Evolutionary conservation across 2,797 vertebrate species (phyloP).

Genomic region (Cyclopterus lumpus): DNA sequence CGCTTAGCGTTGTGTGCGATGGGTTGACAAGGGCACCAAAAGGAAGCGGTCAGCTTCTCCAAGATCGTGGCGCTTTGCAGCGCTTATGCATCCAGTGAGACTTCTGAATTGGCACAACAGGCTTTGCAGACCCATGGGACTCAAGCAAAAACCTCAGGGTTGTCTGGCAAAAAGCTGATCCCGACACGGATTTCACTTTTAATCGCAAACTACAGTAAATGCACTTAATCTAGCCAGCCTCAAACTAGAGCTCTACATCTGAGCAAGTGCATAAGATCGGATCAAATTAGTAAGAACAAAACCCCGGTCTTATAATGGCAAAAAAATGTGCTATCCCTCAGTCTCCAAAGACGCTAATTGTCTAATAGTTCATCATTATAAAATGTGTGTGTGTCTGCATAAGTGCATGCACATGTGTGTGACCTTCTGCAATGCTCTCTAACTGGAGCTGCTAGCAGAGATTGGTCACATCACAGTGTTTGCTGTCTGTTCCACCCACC

Average conservation of each 20-base stretch:
- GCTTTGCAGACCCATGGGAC: background rate
- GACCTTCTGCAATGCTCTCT: conserved; percentile 26
- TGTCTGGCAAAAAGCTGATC: background rate
- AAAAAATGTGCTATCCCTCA: conserved; percentile 10
- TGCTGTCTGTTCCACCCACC: conserved; percentile 48
- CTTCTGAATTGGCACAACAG: conserved; percentile 5
- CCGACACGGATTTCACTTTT: background rate
- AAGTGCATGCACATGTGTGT: conserved; percentile 4
- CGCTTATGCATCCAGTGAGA: conserved; percentile 7
- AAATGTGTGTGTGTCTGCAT: background rate
- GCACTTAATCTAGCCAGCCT: background rate
- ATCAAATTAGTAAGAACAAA: conserved; percentile 3
- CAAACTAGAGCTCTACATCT: background rate
- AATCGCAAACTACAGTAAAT: background rate
- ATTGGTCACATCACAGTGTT: conserved; percentile 33
- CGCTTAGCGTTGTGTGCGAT: no score
- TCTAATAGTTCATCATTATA: conserved; percentile 30
- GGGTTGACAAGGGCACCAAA: no score
- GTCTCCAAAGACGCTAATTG: conserved; percentile 28
- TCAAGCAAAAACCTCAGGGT: background rate
- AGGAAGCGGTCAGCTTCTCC: no score
- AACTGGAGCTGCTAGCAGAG: conserved; percentile 25
- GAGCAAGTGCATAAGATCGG: background rate
- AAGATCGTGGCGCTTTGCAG: no score
- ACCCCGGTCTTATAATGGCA: background rate